These are phyloP conservation scores for Maniola hyperantus DNA, from an alignment of 2,888 invertebrate genomes.

Conservation along the genomic window DNA sequence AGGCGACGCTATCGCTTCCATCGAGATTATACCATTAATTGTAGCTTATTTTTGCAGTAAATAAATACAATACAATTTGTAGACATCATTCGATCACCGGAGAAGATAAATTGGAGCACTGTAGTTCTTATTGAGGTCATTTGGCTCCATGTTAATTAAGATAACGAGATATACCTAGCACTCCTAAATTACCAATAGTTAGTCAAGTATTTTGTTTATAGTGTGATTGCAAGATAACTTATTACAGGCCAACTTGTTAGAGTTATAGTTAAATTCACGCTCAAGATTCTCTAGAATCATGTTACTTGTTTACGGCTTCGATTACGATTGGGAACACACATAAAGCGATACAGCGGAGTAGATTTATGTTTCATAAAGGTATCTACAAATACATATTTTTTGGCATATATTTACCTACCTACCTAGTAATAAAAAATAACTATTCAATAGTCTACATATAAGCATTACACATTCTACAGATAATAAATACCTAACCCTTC, in stretches of 20 bases:
- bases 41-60: conserved; percentile 65
- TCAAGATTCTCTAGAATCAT: conserved; percentile 35
- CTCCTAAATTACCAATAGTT: conserved; percentile 39
- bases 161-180: conserved; percentile 56
- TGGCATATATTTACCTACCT: too few species aligned
- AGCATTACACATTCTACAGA: too few species aligned
- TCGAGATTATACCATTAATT: conserved; percentile 60
- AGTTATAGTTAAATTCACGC: conserved; percentile 36
- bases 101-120: conserved; percentile 61
- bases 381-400: too few species aligned
- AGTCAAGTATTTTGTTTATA: conserved; percentile 39
- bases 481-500: too few species aligned
- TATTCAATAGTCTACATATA: not conserved
- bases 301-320: conserved; percentile 33
- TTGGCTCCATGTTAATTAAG: conserved; percentile 68
- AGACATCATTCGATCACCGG: conserved; percentile 62
- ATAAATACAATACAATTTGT: conserved; percentile 69
- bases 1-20: conserved; percentile 44
- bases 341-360: conserved; percentile 22
- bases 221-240: conserved; percentile 39
- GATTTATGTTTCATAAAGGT: conserved; percentile 18
- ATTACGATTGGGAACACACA: conserved; percentile 30
- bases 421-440: not conserved
- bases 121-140: conserved; percentile 62
- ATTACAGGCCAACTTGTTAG: conserved; percentile 34